Conservation (phyloP, 1,140 invertebrate genomes). For the Maniola jurtina region DNA sequence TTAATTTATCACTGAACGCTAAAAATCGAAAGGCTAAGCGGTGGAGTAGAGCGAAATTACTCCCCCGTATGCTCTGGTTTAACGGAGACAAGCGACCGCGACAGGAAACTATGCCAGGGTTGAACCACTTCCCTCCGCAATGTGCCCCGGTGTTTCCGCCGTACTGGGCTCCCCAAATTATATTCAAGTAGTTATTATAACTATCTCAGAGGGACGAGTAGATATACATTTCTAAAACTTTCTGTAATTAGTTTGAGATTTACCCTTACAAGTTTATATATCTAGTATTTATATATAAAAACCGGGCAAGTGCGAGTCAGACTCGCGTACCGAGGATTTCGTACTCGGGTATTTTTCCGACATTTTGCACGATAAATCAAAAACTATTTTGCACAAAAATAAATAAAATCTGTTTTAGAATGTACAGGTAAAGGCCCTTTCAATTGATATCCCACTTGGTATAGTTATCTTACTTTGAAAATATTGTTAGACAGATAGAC, state of each 20-base stretch:
- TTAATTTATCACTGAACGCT: background rate
- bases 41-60: background rate
- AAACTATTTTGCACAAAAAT: no score
- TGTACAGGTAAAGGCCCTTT: no score
- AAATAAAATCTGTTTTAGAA: no score
- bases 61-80: slow-evolving; percentile 2
- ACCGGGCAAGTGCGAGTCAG: no score
- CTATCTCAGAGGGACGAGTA: slow-evolving; percentile 2
- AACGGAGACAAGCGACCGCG: slow-evolving; percentile 7
- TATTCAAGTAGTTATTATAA: slow-evolving; percentile 12
- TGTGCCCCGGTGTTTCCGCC: slow-evolving; percentile 6
- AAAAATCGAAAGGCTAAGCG: background rate
- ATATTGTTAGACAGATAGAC: no score
- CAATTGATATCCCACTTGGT: no score
- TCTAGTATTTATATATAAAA: no score
- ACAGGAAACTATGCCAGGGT: background rate
- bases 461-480: no score
- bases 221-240: background rate
- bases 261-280: background rate
- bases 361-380: no score
- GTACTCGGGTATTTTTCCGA: no score
- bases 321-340: no score
- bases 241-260: background rate
- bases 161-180: slow-evolving; percentile 2
- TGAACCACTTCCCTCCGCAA: background rate